phyloP scores from a whole-genome alignment of 2,888 invertebrate genomes.

The Bimastos eiseni region DNA sequence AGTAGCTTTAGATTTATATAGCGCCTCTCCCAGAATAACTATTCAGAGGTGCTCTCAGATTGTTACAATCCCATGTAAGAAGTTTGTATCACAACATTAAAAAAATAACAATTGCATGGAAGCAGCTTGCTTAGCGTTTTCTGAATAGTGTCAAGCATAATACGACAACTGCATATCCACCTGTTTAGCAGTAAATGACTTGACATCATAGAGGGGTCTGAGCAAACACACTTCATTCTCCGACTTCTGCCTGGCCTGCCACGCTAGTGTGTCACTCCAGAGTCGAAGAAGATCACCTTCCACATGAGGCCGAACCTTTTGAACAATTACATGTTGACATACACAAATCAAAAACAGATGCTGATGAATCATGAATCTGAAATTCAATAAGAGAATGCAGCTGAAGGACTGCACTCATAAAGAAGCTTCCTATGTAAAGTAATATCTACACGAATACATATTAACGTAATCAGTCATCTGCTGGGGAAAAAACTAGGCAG shows the following conservation, averaged over 20 bases:
- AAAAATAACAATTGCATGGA: background rate
- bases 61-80: background rate
- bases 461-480: background rate
- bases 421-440: background rate
- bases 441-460: background rate
- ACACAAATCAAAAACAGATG: no score
- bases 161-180: no score
- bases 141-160: background rate
- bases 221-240: constrained; percentile 52
- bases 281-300: constrained; percentile 56
- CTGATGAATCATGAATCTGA: background rate
- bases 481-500: no score
- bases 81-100: background rate
- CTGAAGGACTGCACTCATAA: background rate
- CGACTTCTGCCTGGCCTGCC: constrained; percentile 48
- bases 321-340: background rate
- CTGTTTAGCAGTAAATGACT: constrained; percentile 55
- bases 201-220: constrained; percentile 53
- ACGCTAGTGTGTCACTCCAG: constrained; percentile 55
- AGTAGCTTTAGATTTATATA: no score
- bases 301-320: constrained; percentile 57
- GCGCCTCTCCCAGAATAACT: no score
- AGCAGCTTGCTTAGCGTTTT: background rate
- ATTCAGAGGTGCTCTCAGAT: no score
- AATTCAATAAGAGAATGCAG: background rate